Evolutionary conservation across 2,797 vertebrate genomes (phyloP).

Genomic region (Argyrosomus regius): DNA sequence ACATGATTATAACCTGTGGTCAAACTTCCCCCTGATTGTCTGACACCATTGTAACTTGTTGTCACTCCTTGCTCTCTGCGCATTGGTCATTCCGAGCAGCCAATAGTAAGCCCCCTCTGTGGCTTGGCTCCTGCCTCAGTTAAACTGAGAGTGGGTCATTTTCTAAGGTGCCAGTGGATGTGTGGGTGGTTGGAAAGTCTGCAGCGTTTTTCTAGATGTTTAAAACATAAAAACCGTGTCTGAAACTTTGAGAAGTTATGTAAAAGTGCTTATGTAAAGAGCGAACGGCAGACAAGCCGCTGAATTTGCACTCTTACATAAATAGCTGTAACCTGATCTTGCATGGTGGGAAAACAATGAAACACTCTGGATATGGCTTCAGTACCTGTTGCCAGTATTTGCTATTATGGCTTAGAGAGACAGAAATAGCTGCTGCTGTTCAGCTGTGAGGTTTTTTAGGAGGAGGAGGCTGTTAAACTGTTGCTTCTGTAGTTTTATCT

Average conservation of each 20-base stretch:
- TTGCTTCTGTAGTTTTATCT: slow-evolving; percentile 12
- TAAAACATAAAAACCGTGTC: neutral
- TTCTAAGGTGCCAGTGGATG: slow-evolving; percentile 4
- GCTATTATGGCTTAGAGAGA: neutral
- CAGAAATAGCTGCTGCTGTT: slow-evolving; percentile 25
- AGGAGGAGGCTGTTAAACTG: neutral
- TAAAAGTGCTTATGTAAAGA: slow-evolving; percentile 71
- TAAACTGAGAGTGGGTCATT: slow-evolving; percentile 52
- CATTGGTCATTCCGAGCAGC: slow-evolving; percentile 61
- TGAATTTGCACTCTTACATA: slow-evolving; percentile 60
- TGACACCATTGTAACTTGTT: slow-evolving; percentile 56
- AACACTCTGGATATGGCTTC: slow-evolving; percentile 48
- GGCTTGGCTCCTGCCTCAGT: neutral
- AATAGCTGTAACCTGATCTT: slow-evolving; percentile 54
- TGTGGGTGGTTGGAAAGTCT: slow-evolving; percentile 34
- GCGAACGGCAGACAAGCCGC: slow-evolving; percentile 37
- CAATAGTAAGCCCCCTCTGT: slow-evolving; percentile 52
- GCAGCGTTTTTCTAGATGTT: neutral
- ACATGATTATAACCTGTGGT: neutral
- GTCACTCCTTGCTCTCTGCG: slow-evolving; percentile 24
- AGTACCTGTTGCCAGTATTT: slow-evolving; percentile 27
- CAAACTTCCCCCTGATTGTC: neutral
- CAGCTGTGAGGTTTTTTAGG: slow-evolving; percentile 10
- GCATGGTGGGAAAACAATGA: slow-evolving; percentile 21
- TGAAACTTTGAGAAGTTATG: slow-evolving; percentile 40